Conservation (phyloP, 2,113 vertebrate genomes). For the Tragelaphus buxtoni region DNA sequence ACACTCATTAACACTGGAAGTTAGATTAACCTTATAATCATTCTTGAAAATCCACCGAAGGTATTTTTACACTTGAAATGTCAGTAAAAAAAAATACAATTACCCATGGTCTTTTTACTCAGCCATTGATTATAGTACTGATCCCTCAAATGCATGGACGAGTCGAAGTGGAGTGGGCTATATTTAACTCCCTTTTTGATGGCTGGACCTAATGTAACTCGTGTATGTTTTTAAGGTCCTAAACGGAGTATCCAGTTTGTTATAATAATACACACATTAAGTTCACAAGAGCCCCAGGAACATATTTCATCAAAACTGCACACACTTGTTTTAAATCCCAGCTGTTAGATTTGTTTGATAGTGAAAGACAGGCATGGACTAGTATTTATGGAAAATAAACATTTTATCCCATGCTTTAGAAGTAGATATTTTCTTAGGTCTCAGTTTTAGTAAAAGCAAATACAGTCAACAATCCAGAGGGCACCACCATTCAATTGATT, state of each 20-base stretch:
- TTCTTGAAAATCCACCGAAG: slow-evolving; percentile 16
- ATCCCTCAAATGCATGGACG: neutral
- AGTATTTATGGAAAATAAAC: slow-evolving; percentile 58
- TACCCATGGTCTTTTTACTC: neutral
- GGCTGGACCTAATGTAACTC: neutral
- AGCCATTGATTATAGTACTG: neutral
- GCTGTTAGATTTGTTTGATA: slow-evolving; percentile 51
- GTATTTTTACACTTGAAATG: slow-evolving; percentile 21
- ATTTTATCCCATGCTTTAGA: slow-evolving; percentile 38
- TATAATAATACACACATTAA: slow-evolving; percentile 64
- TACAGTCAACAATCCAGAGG: slow-evolving; percentile 25
- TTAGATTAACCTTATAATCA: neutral
- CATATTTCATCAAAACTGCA: slow-evolving; percentile 53
- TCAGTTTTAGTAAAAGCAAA: slow-evolving; percentile 42
- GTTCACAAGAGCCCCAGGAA: slow-evolving; percentile 39
- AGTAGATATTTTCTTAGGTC: slow-evolving; percentile 42
- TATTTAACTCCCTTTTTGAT: slow-evolving; percentile 9
- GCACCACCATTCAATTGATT: neutral
- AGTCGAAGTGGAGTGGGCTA: neutral
- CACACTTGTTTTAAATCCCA: slow-evolving; percentile 66
- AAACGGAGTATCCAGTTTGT: slow-evolving; percentile 55
- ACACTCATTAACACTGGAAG: neutral
- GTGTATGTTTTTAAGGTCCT: slow-evolving; percentile 54
- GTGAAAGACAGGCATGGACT: slow-evolving; percentile 42
- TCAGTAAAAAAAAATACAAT: neutral